A percentile compares a stretch with the other conserved stretches of the same genome.
These are phyloP conservation scores for Drosophila antonietae DNA, from an alignment of 2,888 invertebrate species.

Conservation along the genomic window DNA sequence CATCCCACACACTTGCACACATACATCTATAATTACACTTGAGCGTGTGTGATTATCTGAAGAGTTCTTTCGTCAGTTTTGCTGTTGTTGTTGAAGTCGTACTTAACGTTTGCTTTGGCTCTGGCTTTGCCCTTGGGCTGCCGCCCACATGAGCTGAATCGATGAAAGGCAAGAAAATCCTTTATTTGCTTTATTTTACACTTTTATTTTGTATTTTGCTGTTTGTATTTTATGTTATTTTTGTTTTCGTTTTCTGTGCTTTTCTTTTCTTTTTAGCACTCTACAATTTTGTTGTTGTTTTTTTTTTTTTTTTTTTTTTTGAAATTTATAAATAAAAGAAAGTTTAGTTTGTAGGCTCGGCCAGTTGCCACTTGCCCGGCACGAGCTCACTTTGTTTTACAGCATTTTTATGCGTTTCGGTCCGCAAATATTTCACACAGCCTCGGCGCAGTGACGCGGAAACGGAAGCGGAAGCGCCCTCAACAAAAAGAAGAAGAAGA, in stretches of 20 bases:
- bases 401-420: conserved; percentile 59
- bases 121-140: conserved; percentile 1
- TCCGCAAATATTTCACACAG: conserved; percentile 58
- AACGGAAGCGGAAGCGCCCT: conserved; percentile 50
- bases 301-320: conserved; percentile 6
- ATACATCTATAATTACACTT: conserved; percentile 13
- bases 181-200: conserved; percentile 15
- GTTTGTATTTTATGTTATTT: conserved; percentile 1
- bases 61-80: conserved; percentile 12
- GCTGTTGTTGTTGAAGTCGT: conserved; percentile 13
- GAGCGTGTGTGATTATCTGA: conserved; percentile 18
- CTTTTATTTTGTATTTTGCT: conserved; percentile 4
- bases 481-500: not conserved
- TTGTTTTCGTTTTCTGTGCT: no score
- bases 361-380: conserved; percentile 8
- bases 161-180: not conserved
- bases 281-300: not conserved
- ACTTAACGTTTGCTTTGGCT: conserved; percentile 10
- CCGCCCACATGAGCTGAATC: not conserved
- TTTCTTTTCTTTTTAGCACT: conserved; percentile 7
- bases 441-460: conserved; percentile 55
- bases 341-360: conserved; percentile 25
- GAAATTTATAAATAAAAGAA: not conserved
- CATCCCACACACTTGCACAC: not conserved
- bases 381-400: conserved; percentile 55